Conservation (phyloP, 2,888 invertebrate species). For the Dolomedes plantarius region DNA sequence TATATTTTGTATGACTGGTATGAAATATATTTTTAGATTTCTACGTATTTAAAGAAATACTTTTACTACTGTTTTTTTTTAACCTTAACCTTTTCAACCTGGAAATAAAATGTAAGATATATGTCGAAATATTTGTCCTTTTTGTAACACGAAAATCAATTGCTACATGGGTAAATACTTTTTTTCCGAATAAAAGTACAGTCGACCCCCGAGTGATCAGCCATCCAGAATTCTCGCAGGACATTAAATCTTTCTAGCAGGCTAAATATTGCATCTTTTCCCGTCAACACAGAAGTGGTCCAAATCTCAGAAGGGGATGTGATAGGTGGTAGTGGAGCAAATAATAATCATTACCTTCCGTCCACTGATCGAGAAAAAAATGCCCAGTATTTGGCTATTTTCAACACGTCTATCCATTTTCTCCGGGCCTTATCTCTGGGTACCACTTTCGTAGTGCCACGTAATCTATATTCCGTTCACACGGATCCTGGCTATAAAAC, state of each 20-base stretch:
- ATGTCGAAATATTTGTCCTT: too few relatives aligned
- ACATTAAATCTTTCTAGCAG: background rate
- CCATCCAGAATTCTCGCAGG: background rate
- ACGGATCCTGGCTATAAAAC: conserved; percentile 43
- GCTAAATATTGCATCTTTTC: background rate
- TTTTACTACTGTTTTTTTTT: too few relatives aligned
- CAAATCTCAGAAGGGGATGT: background rate
- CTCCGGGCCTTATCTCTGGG: conserved; percentile 32
- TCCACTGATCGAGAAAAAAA: background rate
- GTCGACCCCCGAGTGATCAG: background rate
- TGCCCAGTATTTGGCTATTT: conserved; percentile 41
- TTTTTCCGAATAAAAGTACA: too few relatives aligned
- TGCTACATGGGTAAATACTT: too few relatives aligned
- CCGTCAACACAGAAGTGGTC: background rate
- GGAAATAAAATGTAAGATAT: too few relatives aligned
- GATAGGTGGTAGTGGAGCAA: background rate
- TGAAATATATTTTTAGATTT: too few relatives aligned
- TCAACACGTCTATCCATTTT: conserved; percentile 60
- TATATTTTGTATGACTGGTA: too few relatives aligned
- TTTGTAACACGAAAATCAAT: too few relatives aligned
- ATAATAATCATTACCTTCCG: conserved; percentile 28
- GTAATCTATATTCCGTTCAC: conserved; percentile 46
- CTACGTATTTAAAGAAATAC: too few relatives aligned
- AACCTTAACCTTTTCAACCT: too few relatives aligned
- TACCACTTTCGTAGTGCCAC: conserved; percentile 38